Evolutionary conservation across 2,113 vertebrate species (phyloP).

Genomic region (Platysternon megacephalum): DNA sequence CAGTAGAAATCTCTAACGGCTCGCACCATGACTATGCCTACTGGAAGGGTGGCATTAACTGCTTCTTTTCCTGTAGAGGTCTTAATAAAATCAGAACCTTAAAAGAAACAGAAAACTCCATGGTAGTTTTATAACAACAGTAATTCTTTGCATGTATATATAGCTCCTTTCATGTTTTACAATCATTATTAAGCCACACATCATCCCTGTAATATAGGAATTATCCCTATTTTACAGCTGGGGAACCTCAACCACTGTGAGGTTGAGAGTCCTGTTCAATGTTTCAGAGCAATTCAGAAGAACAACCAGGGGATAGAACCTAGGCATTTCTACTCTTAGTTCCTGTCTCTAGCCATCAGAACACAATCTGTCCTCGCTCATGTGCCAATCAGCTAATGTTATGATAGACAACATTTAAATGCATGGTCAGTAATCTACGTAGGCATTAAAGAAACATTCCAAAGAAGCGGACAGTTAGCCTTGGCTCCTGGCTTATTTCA

Average conservation of each 20-base stretch:
- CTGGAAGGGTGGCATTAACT: conserved; percentile 93
- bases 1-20: conserved; percentile 94
- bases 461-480: not conserved
- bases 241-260: not conserved
- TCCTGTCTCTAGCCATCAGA: not conserved
- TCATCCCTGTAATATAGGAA: fast-evolving
- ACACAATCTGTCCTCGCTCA: not conserved
- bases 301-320: not conserved
- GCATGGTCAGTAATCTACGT: not conserved
- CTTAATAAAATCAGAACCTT: conserved; percentile 99
- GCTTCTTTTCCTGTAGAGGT: conserved; percentile 97
- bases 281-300: not conserved
- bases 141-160: not conserved
- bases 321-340: not conserved
- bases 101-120: conserved; percentile 44
- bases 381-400: not conserved
- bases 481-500: not conserved
- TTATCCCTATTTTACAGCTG: not conserved
- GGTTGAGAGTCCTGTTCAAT: not conserved
- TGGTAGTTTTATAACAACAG: conserved; percentile 3
- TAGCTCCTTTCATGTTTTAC: not conserved
- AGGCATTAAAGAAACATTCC: not conserved
- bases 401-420: not conserved
- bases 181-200: not conserved
- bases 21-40: conserved; percentile 93